These are phyloP conservation scores for Hapalemur alaotrensis DNA, from an alignment of 2,797 vertebrate genomes.

Conservation along the genomic window DNA sequence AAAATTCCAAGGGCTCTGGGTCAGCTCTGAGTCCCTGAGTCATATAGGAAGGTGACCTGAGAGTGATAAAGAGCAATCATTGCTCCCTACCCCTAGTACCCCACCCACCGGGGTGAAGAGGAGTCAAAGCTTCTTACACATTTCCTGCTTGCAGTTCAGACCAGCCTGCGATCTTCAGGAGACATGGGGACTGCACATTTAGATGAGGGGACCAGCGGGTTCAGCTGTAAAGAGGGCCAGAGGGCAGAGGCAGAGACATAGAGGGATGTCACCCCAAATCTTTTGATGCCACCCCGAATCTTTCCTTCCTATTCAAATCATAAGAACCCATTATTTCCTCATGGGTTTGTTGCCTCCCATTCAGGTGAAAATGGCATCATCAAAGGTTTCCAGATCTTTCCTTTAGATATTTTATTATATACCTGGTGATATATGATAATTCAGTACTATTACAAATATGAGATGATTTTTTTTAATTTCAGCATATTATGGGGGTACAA, in stretches of 20 bases:
- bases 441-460: neutral
- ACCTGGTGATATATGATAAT: neutral
- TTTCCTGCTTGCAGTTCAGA: neutral
- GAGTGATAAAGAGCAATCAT: neutral
- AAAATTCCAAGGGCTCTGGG: neutral
- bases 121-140: neutral
- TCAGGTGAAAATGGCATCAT: neutral
- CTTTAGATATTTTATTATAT: neutral
- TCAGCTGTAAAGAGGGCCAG: neutral
- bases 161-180: neutral
- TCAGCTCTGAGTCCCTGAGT: neutral
- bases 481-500: too few species aligned
- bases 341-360: neutral
- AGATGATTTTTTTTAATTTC: neutral
- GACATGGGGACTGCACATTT: neutral
- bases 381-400: constrained; percentile 2
- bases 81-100: neutral
- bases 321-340: neutral
- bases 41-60: neutral
- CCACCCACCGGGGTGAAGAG: neutral
- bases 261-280: neutral
- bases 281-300: neutral
- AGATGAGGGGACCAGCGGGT: neutral
- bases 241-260: neutral
- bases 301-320: neutral